Percentiles rank a stretch among this genome's conserved stretches.
Conservation (phyloP, 2,113 vertebrate species). For the Lophotis ruficrista region DNA sequence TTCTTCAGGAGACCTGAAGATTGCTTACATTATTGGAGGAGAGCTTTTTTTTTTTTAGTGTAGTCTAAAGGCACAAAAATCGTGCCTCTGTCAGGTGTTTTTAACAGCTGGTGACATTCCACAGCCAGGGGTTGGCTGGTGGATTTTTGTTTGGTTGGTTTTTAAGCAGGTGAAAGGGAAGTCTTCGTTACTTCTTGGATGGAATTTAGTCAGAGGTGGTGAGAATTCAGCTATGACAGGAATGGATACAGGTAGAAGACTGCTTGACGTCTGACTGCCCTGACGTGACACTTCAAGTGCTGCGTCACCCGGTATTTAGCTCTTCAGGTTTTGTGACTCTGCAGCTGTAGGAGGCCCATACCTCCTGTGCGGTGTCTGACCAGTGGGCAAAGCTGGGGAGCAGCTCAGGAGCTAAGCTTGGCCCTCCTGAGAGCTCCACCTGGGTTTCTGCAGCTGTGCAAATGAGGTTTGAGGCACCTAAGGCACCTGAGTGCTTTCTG, state of each 20-base stretch:
- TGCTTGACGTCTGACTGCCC: neutral
- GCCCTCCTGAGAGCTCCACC: neutral
- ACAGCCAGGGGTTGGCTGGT: neutral
- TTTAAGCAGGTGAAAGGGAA: neutral
- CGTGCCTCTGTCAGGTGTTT: neutral
- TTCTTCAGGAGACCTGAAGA: neutral
- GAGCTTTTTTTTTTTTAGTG: neutral
- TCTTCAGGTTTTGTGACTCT: neutral
- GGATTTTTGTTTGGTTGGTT: neutral
- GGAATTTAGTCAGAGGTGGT: neutral
- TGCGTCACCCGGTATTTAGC: neutral
- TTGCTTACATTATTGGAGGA: neutral
- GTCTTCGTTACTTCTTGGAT: neutral
- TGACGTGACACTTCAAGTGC: neutral
- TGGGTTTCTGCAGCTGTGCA: neutral
- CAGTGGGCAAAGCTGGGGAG: neutral
- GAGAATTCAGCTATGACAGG: neutral
- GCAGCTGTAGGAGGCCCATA: neutral
- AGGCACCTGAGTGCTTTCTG: neutral
- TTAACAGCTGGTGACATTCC: neutral
- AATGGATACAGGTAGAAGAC: neutral
- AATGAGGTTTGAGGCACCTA: neutral
- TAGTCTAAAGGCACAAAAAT: neutral
- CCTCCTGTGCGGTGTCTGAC: accelerated
- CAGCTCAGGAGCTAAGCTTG: neutral